These are phyloP conservation scores for Sebastes iracundus DNA, from an alignment of 2,797 vertebrate genomes.

Conservation along the genomic window DNA sequence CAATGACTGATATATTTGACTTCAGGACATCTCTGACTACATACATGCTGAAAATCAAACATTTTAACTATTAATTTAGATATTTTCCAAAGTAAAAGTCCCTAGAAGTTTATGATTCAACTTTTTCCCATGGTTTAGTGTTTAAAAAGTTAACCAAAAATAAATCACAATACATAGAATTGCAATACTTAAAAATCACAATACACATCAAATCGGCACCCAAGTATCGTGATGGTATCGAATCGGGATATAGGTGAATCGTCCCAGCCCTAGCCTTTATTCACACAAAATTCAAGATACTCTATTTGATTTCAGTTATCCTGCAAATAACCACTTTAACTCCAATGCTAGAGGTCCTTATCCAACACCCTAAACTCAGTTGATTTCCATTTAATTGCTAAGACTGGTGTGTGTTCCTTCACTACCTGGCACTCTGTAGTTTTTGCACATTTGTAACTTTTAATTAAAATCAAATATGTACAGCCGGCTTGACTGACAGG, in stretches of 20 bases:
- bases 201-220: too few relatives aligned
- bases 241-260: too few relatives aligned
- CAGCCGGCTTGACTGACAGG: constrained; percentile 12
- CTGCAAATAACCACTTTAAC: not conserved
- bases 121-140: too few relatives aligned
- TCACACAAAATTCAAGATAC: not conserved
- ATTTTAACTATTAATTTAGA: too few relatives aligned
- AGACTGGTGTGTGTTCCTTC: not conserved
- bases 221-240: not conserved
- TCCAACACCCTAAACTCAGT: not conserved
- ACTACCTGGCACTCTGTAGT: not conserved
- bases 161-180: too few relatives aligned
- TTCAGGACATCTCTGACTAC: too few relatives aligned
- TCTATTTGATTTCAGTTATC: not conserved
- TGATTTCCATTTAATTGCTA: not conserved
- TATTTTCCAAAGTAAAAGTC: too few relatives aligned
- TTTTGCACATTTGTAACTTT: constrained; percentile 18
- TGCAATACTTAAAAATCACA: too few relatives aligned
- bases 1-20: too few relatives aligned
- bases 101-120: too few relatives aligned
- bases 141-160: too few relatives aligned
- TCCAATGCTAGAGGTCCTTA: not conserved
- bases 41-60: too few relatives aligned
- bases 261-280: not conserved
- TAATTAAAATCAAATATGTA: constrained; percentile 29